Evolutionary conservation across 1,140 invertebrate species (phyloP).

Genomic region (Calosoma granatense): DNA sequence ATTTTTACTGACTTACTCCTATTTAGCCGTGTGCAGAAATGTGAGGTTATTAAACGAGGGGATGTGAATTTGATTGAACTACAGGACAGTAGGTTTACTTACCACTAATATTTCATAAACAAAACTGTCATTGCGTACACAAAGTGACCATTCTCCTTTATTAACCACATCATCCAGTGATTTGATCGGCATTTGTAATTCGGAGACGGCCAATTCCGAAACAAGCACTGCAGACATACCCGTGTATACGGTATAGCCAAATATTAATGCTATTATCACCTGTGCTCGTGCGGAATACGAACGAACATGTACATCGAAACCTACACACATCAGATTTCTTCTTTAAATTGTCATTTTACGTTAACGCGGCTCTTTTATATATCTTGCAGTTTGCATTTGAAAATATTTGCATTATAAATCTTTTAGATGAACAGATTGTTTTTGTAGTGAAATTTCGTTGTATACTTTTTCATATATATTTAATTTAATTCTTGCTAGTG

Average conservation of each 20-base stretch:
- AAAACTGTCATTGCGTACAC: constrained; percentile 27
- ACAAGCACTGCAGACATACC: constrained; percentile 28
- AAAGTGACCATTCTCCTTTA: constrained; percentile 21
- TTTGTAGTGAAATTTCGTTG: too few relatives aligned
- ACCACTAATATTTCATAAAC: constrained; percentile 29
- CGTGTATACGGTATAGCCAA: constrained; percentile 23
- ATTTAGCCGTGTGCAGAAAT: too few relatives aligned
- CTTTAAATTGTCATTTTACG: not conserved
- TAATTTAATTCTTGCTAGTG: too few relatives aligned
- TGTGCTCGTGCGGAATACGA: constrained; percentile 23
- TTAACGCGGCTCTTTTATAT: too few relatives aligned
- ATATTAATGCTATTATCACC: constrained; percentile 21
- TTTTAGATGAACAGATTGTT: too few relatives aligned
- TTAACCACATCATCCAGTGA: constrained; percentile 19
- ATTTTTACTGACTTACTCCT: too few relatives aligned
- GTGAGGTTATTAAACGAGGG: too few relatives aligned
- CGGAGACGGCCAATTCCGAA: constrained; percentile 22
- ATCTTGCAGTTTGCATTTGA: too few relatives aligned
- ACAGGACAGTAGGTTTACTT: too few relatives aligned
- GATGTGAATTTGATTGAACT: too few relatives aligned
- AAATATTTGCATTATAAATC: too few relatives aligned
- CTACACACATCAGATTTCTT: constrained; percentile 11
- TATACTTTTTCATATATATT: too few relatives aligned
- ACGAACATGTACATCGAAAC: constrained; percentile 22
- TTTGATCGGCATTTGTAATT: constrained; percentile 21